Conservation (phyloP, 2,797 vertebrate species). For the Hirundo rustica region DNA sequence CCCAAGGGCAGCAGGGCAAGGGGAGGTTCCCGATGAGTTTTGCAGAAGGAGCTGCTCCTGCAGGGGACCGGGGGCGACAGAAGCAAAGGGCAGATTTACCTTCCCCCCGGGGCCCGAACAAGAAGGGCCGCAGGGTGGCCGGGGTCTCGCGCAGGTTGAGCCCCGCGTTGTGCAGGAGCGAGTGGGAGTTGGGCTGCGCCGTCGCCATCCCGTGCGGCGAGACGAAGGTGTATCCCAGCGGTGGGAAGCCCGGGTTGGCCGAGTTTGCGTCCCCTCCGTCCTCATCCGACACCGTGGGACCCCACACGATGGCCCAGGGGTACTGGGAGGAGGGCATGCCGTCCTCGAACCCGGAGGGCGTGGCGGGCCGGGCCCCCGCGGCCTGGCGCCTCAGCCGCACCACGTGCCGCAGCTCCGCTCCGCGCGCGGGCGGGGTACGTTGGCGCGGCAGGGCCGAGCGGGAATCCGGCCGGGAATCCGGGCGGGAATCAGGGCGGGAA, state of each 20-base stretch:
- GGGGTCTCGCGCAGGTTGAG: slow-evolving; percentile 79
- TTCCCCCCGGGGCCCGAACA: slow-evolving; percentile 78
- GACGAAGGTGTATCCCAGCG: slow-evolving; percentile 77
- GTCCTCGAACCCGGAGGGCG: slow-evolving; percentile 78
- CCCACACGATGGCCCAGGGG: slow-evolving; percentile 84
- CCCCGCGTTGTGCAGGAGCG: slow-evolving; percentile 73
- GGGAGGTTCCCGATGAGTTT: neutral
- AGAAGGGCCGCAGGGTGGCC: slow-evolving; percentile 77
- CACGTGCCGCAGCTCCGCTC: slow-evolving; percentile 28
- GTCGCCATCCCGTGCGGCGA: slow-evolving; percentile 77
- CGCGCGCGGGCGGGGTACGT: neutral
- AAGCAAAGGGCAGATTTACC: slow-evolving; percentile 59
- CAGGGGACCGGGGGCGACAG: accelerated
- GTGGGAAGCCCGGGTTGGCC: slow-evolving; percentile 76
- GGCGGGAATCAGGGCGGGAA: slow-evolving; percentile 39
- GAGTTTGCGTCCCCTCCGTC: slow-evolving; percentile 79
- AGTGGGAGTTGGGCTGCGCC: slow-evolving; percentile 77
- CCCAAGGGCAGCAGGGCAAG: neutral
- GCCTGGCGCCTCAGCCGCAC: slow-evolving; percentile 73
- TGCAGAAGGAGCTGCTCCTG: neutral
- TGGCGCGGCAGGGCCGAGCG: neutral
- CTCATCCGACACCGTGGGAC: slow-evolving; percentile 80
- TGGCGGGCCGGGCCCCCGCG: slow-evolving; percentile 63
- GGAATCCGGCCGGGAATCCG: neutral
- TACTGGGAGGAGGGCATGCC: slow-evolving; percentile 81